Evolutionary conservation across 1,140 invertebrate genomes (phyloP), one percentile per base, ranked within the genome.

Genomic region (Ctenoplectra terminalis): DNA sequence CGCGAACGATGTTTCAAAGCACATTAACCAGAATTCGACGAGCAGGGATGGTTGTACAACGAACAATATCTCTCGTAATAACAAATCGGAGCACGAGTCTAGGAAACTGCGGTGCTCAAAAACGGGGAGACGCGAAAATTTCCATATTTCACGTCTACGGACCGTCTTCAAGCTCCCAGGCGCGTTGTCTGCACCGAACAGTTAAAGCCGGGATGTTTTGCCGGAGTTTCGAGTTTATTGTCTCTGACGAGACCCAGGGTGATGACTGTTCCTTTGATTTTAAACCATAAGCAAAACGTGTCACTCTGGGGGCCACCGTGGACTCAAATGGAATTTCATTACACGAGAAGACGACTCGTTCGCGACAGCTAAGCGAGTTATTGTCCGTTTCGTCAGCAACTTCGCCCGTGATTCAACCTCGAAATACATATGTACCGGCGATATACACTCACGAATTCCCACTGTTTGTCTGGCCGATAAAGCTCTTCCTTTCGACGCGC

Each of bases 291-390:
- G 52, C 43, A 63, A 85, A 84, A 54, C 71, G n/a, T 34, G 26
- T 13, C n/a, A 6, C 31, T 8, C 26, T 5, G 23, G n/a, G 43
- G n/a, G 13, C 17, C 40, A 23, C 58, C n/a, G 66, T 43, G 37
- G 31, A 20, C 50, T 72, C 61, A 52, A 78, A 80, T 34, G 86
- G 67, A 81, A 87, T 86, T 87, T 87, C 75, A 76, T 86, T 83
- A 76, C 29, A 52, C 34, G 64, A 56, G n/a, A 46, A 31, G 48
- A 20, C 58, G 48, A 31, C 26, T 9, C 37, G 61, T 69, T 52
- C 2, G 5, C 34, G 66, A 37, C 20, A 13, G 37, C 9, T 48
- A 37, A 71, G 17, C 31, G 66, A 78, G 71, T 78, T 71, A 76
- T 54, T 9, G 61, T 54, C 34, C 46, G n/a, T 76, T 31, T 29